Evolutionary conservation across 2,888 invertebrate genomes (phyloP).

Genomic region (Acanthosepion pharaonis): DNA sequence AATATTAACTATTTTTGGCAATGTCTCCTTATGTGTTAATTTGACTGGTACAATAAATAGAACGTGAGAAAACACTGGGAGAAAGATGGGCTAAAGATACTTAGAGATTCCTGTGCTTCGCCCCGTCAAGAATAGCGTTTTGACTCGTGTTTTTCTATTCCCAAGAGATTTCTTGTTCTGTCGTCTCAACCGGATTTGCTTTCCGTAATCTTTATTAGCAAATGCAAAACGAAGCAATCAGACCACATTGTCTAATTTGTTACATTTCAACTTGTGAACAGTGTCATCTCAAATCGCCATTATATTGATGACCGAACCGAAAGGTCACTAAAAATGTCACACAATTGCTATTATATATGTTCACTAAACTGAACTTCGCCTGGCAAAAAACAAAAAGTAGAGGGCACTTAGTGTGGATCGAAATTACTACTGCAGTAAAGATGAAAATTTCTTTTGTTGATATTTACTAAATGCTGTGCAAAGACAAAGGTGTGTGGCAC

Average conservation of each 20-base stretch:
- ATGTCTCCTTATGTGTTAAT: neutral
- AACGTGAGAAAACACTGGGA: neutral
- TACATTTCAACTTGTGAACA: slow-evolving; percentile 10
- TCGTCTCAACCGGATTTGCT: neutral
- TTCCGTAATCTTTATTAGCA: neutral
- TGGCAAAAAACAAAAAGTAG: no score
- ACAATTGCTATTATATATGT: no score
- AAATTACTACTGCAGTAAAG: no score
- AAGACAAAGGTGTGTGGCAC: no score
- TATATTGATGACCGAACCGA: neutral
- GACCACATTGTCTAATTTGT: neutral
- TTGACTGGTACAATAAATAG: neutral
- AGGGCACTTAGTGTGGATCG: no score
- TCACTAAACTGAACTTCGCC: no score
- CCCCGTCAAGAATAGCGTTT: no score
- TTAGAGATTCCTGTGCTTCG: neutral
- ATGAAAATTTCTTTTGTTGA: no score
- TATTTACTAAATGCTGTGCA: no score
- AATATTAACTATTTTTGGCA: neutral
- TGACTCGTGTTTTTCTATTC: neutral
- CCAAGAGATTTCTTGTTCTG: neutral
- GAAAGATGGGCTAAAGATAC: neutral
- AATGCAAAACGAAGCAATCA: neutral
- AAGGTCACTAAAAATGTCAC: neutral
- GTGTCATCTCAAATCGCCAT: neutral